Evolutionary conservation across 2,888 invertebrate genomes (phyloP), one percentile per base, ranked within the genome.

Genomic region (Ophion slaviceki): DNA sequence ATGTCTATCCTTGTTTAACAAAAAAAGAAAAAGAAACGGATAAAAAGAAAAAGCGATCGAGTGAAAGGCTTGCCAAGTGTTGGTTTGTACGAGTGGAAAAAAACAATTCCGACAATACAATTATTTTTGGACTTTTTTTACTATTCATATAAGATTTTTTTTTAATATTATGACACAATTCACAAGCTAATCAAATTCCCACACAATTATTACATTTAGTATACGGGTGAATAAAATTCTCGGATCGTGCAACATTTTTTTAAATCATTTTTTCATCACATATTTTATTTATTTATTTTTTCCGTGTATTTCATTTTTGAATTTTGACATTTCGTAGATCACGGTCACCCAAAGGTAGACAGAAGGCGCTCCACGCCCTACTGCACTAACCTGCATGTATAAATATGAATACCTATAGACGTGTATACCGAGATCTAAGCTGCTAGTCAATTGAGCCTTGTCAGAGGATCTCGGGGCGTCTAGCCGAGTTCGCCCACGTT

Each of bases 401-500:
- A 40, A 36, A 40, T 67, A 40, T 67, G 7, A 36, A n/a, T 67
- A n/a, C 6, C 17, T 40, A 40, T n/a, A 40, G 17, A 40, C 8
- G 24, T 20, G 61, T 11, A 28, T 14, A 47, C 6, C 24, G 20
- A 40, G 40, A 86, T 86, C 82, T 80, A 10, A 75, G 45, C 90
- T 88, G 82, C 70, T 62, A 78, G 64, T 71, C 81, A 64, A 78
- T 20, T 32, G 17, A n/a, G 45, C 62, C 24, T 20, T 67, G 57
- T 24, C 20, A 36, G 66, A 85, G 87, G 87, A 85, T 67, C 79
- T 76, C 62, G 71, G 81, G 70, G 86, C 85, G 84, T 82, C 89
- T 90, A 90, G 89, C 89, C 88, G 87, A 89, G 87, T 89, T 88
- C 90, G 90, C 90, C 90, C 90, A 90, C 90, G 87, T 88, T 68